Conservation (phyloP, 2,797 vertebrate species). For the Mionectes olivaceus region DNA sequence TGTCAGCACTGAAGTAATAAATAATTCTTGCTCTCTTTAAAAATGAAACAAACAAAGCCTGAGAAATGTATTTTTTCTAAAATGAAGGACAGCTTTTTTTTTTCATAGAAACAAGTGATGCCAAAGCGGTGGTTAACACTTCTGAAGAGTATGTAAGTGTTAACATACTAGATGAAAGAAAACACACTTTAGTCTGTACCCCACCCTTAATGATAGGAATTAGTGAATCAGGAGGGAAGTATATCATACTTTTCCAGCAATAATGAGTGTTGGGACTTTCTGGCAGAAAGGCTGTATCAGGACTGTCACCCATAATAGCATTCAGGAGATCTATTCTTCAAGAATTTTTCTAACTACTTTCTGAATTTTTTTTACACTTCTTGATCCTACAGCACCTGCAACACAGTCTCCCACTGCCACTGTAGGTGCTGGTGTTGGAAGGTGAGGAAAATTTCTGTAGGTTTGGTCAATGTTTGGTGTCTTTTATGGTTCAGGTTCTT, state of each 20-base stretch:
- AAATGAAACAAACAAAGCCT: neutral
- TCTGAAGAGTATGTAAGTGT: neutral
- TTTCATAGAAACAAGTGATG: neutral
- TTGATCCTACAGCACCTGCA: neutral
- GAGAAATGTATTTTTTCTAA: neutral
- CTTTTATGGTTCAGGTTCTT: neutral
- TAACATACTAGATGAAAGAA: neutral
- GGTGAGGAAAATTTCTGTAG: neutral
- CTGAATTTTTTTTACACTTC: neutral
- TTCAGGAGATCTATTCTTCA: neutral
- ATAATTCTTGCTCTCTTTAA: neutral
- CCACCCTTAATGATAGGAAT: neutral
- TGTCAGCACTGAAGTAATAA: neutral
- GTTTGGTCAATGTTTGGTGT: neutral
- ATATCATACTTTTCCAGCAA: neutral
- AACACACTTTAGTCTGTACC: neutral
- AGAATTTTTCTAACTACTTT: neutral
- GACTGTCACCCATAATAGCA: neutral
- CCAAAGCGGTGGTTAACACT: neutral
- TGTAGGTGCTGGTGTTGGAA: neutral
- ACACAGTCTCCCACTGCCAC: accelerated
- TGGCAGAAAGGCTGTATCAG: neutral
- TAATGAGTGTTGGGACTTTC: neutral
- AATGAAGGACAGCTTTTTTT: neutral
- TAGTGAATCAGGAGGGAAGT: neutral